These are phyloP conservation scores for Drosophila dunni DNA, from an alignment of 1,140 invertebrate species.

Conservation along the genomic window DNA sequence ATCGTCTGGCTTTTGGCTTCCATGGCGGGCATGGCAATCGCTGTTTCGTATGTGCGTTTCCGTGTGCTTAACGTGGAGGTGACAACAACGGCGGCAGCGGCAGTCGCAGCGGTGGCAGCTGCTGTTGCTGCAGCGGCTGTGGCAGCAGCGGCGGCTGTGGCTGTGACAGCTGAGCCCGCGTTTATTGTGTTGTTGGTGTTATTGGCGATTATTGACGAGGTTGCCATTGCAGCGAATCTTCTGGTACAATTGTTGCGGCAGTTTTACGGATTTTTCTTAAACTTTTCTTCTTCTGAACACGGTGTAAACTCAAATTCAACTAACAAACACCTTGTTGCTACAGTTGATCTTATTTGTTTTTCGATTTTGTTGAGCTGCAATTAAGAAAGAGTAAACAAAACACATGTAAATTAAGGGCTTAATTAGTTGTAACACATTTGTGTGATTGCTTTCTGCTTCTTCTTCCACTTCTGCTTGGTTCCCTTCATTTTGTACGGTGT, in stretches of 20 bases:
- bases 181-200: slow-evolving; percentile 73
- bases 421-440: slow-evolving; percentile 1
- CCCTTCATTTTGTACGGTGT: too few relatives aligned
- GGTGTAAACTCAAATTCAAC: slow-evolving; percentile 14
- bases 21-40: slow-evolving; percentile 70
- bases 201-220: slow-evolving; percentile 80
- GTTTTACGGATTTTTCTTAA: slow-evolving; percentile 54
- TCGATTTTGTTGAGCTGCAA: slow-evolving; percentile 5
- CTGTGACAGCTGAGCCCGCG: slow-evolving; percentile 46
- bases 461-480: not conserved
- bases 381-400: slow-evolving; percentile 4
- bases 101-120: slow-evolving; percentile 29
- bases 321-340: not conserved
- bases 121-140: slow-evolving; percentile 34
- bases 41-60: slow-evolving; percentile 78
- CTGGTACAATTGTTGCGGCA: slow-evolving; percentile 50
- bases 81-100: slow-evolving; percentile 36
- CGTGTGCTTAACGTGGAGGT: slow-evolving; percentile 65
- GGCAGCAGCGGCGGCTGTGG: slow-evolving; percentile 25
- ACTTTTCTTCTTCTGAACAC: slow-evolving; percentile 14
- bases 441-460: slow-evolving; percentile 1
- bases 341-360: not conserved
- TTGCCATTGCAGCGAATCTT: slow-evolving; percentile 81
- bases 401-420: not conserved
- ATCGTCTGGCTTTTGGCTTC: slow-evolving; percentile 50